phyloP scores from a whole-genome alignment of 2,797 vertebrate genomes.

The Poliocrania exsul region DNA sequence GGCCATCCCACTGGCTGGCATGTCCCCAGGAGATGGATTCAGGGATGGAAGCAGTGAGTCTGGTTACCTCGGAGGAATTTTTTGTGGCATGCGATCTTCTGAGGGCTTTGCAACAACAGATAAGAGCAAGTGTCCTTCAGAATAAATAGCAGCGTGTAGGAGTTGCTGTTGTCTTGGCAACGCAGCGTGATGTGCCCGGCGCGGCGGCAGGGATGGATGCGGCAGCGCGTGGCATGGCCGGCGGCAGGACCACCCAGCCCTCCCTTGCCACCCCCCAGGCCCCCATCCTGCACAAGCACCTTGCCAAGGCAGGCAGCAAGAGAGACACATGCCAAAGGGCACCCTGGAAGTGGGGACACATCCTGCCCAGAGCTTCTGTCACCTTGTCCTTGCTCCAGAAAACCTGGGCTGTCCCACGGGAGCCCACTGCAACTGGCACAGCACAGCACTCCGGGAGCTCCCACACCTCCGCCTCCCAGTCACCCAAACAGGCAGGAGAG shows the following conservation, averaged over 20 bases:
- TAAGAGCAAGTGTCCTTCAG: conserved; percentile 64
- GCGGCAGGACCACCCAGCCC: background rate
- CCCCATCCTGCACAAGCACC: rapidly evolving
- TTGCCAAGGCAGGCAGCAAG: rapidly evolving
- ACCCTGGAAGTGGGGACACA: rapidly evolving
- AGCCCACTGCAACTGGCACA: background rate
- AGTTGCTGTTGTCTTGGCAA: conserved; percentile 77
- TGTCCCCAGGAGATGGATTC: rapidly evolving
- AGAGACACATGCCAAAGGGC: background rate
- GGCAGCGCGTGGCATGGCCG: background rate
- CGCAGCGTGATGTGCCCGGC: conserved; percentile 42
- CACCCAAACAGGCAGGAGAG: background rate
- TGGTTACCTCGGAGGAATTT: background rate
- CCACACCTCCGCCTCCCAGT: background rate
- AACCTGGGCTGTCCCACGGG: background rate
- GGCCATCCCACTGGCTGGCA: background rate
- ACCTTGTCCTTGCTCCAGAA: background rate
- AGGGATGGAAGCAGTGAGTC: background rate
- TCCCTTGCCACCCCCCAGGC: background rate
- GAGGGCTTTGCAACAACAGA: conserved; percentile 54
- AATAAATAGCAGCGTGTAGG: conserved; percentile 68
- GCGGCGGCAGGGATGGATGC: background rate
- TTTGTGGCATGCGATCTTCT: background rate
- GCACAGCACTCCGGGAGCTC: background rate
- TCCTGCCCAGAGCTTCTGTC: background rate